Conservation (phyloP, 2,797 vertebrate species). For the Acanthis flammea region DNA sequence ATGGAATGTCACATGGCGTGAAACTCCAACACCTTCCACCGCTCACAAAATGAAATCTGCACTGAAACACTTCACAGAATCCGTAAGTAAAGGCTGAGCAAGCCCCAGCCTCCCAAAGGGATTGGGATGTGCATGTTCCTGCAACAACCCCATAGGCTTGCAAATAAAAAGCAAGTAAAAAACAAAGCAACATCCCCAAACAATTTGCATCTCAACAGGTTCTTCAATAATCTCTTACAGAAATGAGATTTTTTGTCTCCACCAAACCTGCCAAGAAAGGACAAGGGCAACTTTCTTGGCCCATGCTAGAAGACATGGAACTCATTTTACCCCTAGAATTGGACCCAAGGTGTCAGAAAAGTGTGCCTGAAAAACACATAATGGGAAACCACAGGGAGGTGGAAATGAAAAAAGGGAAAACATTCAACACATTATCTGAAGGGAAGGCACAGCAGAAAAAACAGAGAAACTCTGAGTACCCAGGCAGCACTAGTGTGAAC, state of each 20-base stretch:
- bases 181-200: background rate
- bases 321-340: background rate
- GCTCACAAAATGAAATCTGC: background rate
- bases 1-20: background rate
- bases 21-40: background rate
- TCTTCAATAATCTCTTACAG: background rate
- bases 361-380: background rate
- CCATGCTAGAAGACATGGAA: background rate
- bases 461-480: background rate
- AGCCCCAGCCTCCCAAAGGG: background rate
- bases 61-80: background rate
- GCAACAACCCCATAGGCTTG: background rate
- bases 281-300: background rate
- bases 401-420: background rate
- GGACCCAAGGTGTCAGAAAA: background rate
- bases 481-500: background rate
- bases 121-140: background rate
- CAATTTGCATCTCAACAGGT: background rate
- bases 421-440: background rate
- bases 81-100: background rate
- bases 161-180: background rate
- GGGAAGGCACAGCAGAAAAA: background rate
- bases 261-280: background rate
- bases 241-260: background rate
- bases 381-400: background rate